Conservation (phyloP, 2,113 vertebrate genomes). For the Cepphus grylle region DNA sequence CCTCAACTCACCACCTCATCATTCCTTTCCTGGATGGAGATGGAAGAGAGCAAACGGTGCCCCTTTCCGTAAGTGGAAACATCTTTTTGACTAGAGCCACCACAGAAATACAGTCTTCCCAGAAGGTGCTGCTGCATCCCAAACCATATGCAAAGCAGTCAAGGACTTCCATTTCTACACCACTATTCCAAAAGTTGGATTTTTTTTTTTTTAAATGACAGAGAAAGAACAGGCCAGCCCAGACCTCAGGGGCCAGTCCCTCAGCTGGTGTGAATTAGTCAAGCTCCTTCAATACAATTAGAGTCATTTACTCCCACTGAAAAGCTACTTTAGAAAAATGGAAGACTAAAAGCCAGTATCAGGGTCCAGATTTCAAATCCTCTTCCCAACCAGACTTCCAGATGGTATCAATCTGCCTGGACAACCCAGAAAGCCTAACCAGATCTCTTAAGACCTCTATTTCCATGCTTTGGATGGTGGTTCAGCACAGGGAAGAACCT, state of each 20-base stretch:
- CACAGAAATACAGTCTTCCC: neutral
- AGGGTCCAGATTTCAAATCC: constrained; percentile 39
- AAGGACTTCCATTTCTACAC: neutral
- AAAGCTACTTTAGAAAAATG: constrained; percentile 47
- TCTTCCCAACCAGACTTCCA: neutral
- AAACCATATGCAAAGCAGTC: neutral
- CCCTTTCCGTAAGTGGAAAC: neutral
- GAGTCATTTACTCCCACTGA: constrained; percentile 22
- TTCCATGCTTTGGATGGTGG: neutral
- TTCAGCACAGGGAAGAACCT: neutral
- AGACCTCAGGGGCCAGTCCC: constrained; percentile 36
- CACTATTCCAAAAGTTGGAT: neutral
- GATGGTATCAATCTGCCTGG: constrained; percentile 25
- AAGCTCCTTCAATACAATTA: constrained; percentile 53
- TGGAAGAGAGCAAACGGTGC: neutral
- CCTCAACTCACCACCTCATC: neutral
- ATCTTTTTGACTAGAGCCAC: neutral
- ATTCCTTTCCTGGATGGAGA: neutral
- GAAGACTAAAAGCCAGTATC: constrained; percentile 1
- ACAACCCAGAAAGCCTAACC: constrained; percentile 7
- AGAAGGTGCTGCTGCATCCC: neutral
- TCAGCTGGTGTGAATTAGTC: constrained; percentile 59
- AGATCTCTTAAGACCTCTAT: neutral
- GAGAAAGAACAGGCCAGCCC: constrained; percentile 36
- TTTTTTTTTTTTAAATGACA: neutral